These are phyloP conservation scores for Dinothrombium tinctorium DNA, from an alignment of 1,140 invertebrate species.

Conservation along the genomic window DNA sequence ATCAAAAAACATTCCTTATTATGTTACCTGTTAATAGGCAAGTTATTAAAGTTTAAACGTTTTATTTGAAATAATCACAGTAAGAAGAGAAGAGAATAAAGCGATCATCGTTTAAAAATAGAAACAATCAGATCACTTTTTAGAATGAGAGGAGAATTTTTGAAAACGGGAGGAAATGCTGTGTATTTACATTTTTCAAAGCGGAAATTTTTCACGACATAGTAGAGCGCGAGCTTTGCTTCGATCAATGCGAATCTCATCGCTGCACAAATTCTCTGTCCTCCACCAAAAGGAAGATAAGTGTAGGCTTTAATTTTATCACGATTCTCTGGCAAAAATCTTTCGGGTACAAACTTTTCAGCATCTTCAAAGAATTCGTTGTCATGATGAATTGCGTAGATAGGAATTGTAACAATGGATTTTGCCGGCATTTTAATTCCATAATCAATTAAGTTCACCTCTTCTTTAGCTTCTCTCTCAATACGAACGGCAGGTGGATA, in stretches of 20 bases:
- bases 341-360: conserved; percentile 32
- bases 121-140: no score
- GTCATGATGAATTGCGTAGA: conserved; percentile 35
- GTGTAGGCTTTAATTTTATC: conserved; percentile 28
- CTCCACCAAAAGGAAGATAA: conserved; percentile 44
- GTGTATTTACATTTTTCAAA: no score
- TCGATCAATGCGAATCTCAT: conserved; percentile 11
- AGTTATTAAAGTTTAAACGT: no score
- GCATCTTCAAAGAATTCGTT: conserved; percentile 31
- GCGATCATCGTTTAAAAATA: no score
- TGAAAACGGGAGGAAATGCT: no score
- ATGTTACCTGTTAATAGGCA: no score
- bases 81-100: no score
- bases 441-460: conserved; percentile 2
- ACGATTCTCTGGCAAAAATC: conserved; percentile 19
- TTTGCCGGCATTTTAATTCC: conserved; percentile 23
- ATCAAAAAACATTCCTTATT: no score
- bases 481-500: conserved; percentile 20
- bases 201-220: no score
- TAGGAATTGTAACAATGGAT: conserved; percentile 31
- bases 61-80: no score
- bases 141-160: no score
- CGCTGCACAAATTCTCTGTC: conserved; percentile 7
- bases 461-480: conserved; percentile 20
- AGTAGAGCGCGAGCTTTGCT: no score